Percentiles rank a stretch among this genome's conserved stretches.
phyloP scores from a whole-genome alignment of 2,888 invertebrate genomes.

The Lutraria lutraria region DNA sequence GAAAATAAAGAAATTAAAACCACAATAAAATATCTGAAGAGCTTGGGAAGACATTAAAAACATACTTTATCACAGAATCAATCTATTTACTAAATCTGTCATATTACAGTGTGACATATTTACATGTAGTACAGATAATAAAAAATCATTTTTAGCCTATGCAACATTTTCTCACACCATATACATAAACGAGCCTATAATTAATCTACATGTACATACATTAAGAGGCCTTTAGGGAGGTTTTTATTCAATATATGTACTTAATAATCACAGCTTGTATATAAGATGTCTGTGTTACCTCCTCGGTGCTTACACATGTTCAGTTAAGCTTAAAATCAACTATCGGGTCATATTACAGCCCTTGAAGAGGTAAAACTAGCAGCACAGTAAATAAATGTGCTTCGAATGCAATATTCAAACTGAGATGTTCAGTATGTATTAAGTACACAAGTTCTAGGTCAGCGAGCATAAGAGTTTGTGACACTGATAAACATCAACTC shows the following conservation, averaged over 20 bases:
- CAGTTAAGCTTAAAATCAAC: background rate
- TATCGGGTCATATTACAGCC: background rate
- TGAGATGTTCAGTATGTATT: background rate
- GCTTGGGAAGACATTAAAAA: background rate
- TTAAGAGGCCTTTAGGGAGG: too few species aligned
- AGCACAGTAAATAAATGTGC: background rate
- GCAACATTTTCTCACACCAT: background rate
- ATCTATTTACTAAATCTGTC: background rate
- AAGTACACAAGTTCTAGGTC: background rate
- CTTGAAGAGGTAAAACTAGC: background rate
- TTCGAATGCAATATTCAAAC: background rate
- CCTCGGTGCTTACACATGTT: background rate
- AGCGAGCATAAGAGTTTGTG: background rate
- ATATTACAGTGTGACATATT: background rate
- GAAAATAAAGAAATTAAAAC: background rate
- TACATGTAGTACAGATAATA: background rate
- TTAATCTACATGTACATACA: too few species aligned
- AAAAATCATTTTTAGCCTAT: background rate
- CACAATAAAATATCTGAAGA: background rate
- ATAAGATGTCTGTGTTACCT: too few species aligned
- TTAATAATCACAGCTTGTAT: too few species aligned
- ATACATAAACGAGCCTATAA: background rate
- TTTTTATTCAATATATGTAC: too few species aligned
- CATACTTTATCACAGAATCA: background rate
- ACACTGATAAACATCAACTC: background rate